phyloP scores from a whole-genome alignment of 2,888 invertebrate genomes.

The Caenorhabditis virilis region DNA sequence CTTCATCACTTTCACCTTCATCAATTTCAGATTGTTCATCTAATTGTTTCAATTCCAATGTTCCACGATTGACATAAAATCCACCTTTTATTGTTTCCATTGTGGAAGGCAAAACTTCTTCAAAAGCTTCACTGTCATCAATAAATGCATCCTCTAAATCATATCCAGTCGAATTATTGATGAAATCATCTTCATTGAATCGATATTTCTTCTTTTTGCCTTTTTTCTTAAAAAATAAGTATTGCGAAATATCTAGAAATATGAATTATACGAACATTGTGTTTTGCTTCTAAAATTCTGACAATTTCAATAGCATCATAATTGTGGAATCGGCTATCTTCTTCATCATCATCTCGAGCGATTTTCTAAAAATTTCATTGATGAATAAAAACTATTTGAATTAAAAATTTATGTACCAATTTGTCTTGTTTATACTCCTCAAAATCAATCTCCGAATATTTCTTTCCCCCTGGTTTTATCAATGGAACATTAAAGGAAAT shows the following conservation, averaged over 20 bases:
- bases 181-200: constrained; percentile 18
- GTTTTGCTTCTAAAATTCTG: constrained; percentile 20
- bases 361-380: too few relatives aligned
- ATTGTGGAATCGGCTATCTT: too few relatives aligned
- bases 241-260: neutral
- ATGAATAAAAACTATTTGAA: too few relatives aligned
- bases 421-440: constrained; percentile 10
- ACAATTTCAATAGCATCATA: constrained; percentile 12
- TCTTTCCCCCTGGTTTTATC: constrained; percentile 26
- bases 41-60: neutral
- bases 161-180: constrained; percentile 31
- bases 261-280: neutral
- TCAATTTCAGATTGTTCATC: neutral
- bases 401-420: too few relatives aligned
- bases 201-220: constrained; percentile 4
- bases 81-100: constrained; percentile 8
- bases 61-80: constrained; percentile 9
- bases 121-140: constrained; percentile 49
- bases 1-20: neutral
- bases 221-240: neutral
- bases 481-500: constrained; percentile 10
- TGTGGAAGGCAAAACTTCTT: constrained; percentile 6
- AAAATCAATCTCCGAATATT: constrained; percentile 25
- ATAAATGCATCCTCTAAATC: constrained; percentile 50
- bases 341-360: too few relatives aligned